Evolutionary conservation across 37 sponge, comb jelly and placozoan species (phyloP).

Genomic region (Axinella damicornis): DNA sequence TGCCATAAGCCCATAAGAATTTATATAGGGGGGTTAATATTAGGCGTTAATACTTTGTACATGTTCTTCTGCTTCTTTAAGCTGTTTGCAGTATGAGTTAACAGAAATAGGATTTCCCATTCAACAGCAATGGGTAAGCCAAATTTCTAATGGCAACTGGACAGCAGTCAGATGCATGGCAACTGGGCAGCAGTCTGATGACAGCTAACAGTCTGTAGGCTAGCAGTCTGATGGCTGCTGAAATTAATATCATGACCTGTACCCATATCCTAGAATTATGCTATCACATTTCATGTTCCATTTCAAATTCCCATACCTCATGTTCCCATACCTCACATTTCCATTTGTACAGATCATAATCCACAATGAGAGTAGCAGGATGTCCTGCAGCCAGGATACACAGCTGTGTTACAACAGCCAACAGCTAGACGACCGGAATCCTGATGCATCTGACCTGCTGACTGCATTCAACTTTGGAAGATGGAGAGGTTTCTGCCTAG

Average conservation of each 20-base stretch:
- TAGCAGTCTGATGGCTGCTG: no score
- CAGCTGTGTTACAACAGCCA: background rate
- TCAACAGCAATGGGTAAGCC: no score
- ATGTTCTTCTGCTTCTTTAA: no score
- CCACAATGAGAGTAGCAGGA: conserved; percentile 12
- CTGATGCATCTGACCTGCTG: conserved; percentile 47
- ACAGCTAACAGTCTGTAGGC: no score
- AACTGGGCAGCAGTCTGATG: no score
- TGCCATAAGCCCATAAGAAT: no score
- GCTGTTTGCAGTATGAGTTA: background rate
- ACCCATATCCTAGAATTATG: background rate
- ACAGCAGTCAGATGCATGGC: no score
- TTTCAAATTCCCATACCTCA: background rate
- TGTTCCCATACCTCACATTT: background rate
- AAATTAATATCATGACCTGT: no score
- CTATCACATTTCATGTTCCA: background rate
- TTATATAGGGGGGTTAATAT: no score
- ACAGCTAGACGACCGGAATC: background rate
- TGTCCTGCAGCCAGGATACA: background rate
- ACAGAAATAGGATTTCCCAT: no score
- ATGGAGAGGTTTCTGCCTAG: conserved; percentile 71
- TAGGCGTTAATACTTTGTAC: no score
- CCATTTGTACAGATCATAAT: conserved; percentile 27
- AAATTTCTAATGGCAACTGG: no score
- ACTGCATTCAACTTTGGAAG: conserved; percentile 26